Conservation (phyloP, 1,140 invertebrate species). For the Thaumetopoea pityocampa region DNA sequence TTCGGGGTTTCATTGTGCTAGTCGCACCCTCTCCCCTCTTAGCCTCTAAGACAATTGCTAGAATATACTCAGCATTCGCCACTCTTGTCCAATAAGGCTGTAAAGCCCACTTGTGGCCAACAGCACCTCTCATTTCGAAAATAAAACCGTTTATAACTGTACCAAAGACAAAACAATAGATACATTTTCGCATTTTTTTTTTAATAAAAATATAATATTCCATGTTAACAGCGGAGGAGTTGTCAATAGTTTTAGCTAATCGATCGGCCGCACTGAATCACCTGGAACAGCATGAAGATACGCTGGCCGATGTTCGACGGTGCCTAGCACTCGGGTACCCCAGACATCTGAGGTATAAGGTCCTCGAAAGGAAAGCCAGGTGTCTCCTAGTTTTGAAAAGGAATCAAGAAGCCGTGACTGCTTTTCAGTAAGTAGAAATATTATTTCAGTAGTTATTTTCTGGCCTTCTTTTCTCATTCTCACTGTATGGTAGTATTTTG, state of each 20-base stretch:
- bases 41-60: no score
- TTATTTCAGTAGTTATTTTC: no score
- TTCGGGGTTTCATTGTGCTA: no score
- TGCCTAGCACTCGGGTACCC: constrained; percentile 85
- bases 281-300: constrained; percentile 81
- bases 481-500: no score
- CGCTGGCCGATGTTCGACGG: constrained; percentile 83
- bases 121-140: no score
- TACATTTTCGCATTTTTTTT: no score
- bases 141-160: neutral
- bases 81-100: no score
- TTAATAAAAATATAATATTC: neutral
- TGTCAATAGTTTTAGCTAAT: constrained; percentile 89
- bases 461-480: no score
- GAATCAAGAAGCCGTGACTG: constrained; percentile 80
- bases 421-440: constrained; percentile 77
- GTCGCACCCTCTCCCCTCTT: no score
- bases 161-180: no score
- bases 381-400: constrained; percentile 85
- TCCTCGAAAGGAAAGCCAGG: constrained; percentile 85
- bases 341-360: constrained; percentile 83
- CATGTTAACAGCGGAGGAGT: constrained; percentile 73
- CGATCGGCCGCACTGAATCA: constrained; percentile 92
- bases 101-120: no score
- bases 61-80: no score